A percentile compares a stretch with the other conserved stretches of the same genome.
phyloP scores from a whole-genome alignment of 2,888 invertebrate species.

The Sarcophaga rosellei region DNA sequence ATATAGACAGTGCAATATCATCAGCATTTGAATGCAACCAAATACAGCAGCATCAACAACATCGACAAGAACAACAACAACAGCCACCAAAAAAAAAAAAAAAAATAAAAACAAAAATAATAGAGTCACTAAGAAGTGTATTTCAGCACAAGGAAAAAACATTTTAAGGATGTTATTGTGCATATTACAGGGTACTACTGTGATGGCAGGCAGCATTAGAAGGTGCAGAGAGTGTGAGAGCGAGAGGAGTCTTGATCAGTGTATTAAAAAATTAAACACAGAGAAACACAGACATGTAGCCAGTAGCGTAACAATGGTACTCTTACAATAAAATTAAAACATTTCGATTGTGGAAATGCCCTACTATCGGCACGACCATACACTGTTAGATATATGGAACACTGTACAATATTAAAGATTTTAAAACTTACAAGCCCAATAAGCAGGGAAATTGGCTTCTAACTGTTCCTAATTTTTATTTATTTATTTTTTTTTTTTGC shows the following conservation, averaged over 20 bases:
- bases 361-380: no score
- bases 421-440: no score
- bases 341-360: background rate
- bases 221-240: background rate
- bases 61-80: background rate
- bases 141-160: conserved; percentile 34
- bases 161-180: conserved; percentile 11
- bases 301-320: conserved; percentile 53
- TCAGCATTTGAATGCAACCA: background rate
- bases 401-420: no score
- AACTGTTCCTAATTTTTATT: no score
- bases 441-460: no score
- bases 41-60: conserved; percentile 12
- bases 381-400: no score
- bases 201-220: background rate
- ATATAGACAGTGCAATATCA: conserved; percentile 43
- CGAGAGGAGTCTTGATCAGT: background rate
- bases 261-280: conserved; percentile 16
- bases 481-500: no score
- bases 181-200: background rate
- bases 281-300: conserved; percentile 29
- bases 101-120: conserved; percentile 33
- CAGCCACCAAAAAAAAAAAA: conserved; percentile 14
- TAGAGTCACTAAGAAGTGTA: conserved; percentile 53
- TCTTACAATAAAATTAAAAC: conserved; percentile 44